Evolutionary conservation across 1,140 invertebrate species (phyloP).

Genomic region (Polypedilum vanderplanki): DNA sequence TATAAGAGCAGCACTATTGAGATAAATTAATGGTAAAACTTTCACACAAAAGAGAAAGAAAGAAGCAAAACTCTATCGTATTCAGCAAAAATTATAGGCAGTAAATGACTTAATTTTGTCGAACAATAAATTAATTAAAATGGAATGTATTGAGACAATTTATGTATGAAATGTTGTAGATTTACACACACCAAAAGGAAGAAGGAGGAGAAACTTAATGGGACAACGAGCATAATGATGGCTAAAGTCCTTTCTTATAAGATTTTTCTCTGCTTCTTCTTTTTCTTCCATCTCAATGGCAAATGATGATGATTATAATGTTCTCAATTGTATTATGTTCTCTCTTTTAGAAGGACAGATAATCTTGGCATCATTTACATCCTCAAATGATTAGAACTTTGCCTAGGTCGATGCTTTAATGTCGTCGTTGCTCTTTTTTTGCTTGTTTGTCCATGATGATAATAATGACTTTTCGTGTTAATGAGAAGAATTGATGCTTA

Average conservation of each 20-base stretch:
- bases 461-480: no score
- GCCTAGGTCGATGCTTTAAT: no score
- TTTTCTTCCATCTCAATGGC: background rate
- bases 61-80: background rate
- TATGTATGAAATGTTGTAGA: background rate
- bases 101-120: slow-evolving; percentile 4
- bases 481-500: no score
- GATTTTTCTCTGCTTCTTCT: no score
- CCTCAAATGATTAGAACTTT: no score
- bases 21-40: slow-evolving; percentile 14
- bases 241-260: no score
- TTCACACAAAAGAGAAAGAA: background rate
- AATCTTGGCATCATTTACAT: no score
- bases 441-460: no score
- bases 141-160: slow-evolving; percentile 18
- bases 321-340: background rate
- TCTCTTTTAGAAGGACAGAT: no score
- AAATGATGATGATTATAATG: slow-evolving; percentile 19
- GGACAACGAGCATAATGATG: no score
- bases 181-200: background rate
- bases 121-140: slow-evolving; percentile 8
- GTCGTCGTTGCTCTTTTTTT: no score
- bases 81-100: background rate
- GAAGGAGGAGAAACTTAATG: no score
- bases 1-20: background rate